Conservation (phyloP, 2,113 vertebrate genomes). For the Sinocyclocheilus rhinocerous region DNA sequence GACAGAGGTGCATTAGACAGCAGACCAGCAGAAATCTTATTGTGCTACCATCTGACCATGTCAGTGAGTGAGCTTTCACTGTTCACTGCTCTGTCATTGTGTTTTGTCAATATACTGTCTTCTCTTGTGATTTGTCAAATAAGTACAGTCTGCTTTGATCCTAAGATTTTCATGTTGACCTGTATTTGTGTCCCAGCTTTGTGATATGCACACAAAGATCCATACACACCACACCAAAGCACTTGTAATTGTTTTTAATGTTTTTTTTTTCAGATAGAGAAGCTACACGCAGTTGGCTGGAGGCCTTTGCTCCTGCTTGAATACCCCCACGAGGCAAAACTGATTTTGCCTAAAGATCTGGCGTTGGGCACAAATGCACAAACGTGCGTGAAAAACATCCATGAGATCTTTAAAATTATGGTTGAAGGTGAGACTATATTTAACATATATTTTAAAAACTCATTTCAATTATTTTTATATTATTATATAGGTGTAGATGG, state of each 20-base stretch:
- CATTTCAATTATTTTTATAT: not conserved
- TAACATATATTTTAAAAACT: not conserved
- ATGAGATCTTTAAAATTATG: not conserved
- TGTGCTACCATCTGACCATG: not conserved
- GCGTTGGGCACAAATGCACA: not conserved
- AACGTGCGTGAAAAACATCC: not conserved
- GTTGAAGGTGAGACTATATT: constrained; percentile 12
- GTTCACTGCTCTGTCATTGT: no score
- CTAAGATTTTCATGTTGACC: not conserved
- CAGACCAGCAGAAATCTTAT: no score
- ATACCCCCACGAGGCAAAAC: not conserved
- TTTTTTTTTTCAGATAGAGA: not conserved
- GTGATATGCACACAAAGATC: not conserved
- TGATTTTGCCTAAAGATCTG: not conserved
- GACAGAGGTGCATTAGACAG: no score
- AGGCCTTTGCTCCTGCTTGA: not conserved
- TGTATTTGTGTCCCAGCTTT: not conserved
- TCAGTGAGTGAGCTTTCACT: no score
- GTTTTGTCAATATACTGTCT: not conserved
- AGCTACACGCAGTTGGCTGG: not conserved
- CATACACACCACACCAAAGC: not conserved
- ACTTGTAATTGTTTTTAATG: not conserved
- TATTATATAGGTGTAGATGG: not conserved
- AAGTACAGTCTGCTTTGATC: not conserved
- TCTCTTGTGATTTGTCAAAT: not conserved